A percentile compares a stretch with the other conserved stretches of the same genome.
Evolutionary conservation across 53 echinoderm and acorn worm species (phyloP).

Genomic region (Arbacia lixula): DNA sequence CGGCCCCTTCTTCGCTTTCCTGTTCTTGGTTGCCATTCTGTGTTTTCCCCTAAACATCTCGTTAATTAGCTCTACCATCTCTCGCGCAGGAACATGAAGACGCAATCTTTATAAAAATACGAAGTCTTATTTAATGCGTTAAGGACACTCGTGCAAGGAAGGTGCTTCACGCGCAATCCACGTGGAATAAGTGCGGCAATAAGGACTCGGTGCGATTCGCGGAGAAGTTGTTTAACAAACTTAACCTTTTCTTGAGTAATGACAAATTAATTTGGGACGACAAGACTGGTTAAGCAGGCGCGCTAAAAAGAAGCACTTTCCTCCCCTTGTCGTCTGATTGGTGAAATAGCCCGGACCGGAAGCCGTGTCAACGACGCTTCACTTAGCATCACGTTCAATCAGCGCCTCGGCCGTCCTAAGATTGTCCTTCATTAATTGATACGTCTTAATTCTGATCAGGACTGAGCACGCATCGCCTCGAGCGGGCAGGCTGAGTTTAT

Average conservation of each 20-base stretch:
- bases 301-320: conserved; percentile 24
- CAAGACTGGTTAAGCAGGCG: not conserved
- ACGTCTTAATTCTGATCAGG: conserved; percentile 55
- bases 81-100: conserved; percentile 1
- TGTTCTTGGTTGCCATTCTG: too few relatives aligned
- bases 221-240: conserved; percentile 27
- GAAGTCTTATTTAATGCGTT: conserved; percentile 37
- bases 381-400: conserved; percentile 41
- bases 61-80: conserved; percentile 5
- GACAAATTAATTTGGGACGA: conserved; percentile 42
- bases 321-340: conserved; percentile 2
- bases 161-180: conserved; percentile 16
- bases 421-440: conserved; percentile 37
- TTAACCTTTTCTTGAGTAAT: conserved; percentile 47
- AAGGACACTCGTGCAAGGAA: not conserved
- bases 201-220: conserved; percentile 6
- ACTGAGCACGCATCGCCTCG: conserved; percentile 27
- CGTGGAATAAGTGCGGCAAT: conserved; percentile 23
- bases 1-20: too few relatives aligned
- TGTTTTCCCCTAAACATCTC: too few relatives aligned
- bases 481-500: too few relatives aligned
- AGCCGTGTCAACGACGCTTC: not conserved
- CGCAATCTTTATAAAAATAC: conserved; percentile 17
- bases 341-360: conserved; percentile 20
- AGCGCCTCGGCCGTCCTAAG: not conserved